phyloP scores from a whole-genome alignment of 2,113 vertebrate species.

The Lipotes vexillifer region DNA sequence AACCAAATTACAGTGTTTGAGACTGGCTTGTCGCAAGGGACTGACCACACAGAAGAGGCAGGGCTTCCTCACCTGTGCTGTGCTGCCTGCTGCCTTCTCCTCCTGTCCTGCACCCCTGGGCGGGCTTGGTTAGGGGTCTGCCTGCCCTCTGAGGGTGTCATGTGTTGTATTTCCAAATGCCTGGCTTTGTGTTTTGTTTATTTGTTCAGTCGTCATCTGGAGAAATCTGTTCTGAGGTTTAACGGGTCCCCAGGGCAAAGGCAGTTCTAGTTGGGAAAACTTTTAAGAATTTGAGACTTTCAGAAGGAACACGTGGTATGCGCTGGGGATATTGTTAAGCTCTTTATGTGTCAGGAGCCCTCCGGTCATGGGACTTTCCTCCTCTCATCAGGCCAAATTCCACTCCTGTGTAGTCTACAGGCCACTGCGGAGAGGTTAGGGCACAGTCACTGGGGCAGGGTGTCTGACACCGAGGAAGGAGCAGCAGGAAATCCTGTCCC shows the following conservation, averaged over 20 bases:
- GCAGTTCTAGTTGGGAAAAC: slow-evolving; percentile 49
- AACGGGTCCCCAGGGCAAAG: slow-evolving; percentile 58
- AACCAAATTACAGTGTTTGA: not conserved
- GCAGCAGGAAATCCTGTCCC: slow-evolving; percentile 35
- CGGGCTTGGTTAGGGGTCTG: not conserved
- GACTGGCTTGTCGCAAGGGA: not conserved
- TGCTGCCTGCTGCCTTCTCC: not conserved
- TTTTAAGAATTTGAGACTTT: slow-evolving; percentile 74
- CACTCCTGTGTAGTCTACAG: not conserved
- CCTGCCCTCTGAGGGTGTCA: not conserved
- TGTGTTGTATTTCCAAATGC: slow-evolving; percentile 5
- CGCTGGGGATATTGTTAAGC: slow-evolving; percentile 58
- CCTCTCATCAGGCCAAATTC: slow-evolving; percentile 5
- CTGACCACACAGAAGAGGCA: not conserved
- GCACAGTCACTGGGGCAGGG: slow-evolving; percentile 16
- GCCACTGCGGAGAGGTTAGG: not conserved
- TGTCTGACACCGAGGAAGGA: slow-evolving; percentile 47
- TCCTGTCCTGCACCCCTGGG: not conserved
- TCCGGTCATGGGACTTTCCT: slow-evolving; percentile 61
- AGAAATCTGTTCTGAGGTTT: slow-evolving; percentile 60
- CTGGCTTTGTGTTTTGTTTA: slow-evolving; percentile 35
- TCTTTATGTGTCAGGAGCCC: slow-evolving; percentile 61
- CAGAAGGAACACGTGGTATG: slow-evolving; percentile 60
- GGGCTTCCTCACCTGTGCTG: not conserved
- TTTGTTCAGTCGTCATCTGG: slow-evolving; percentile 56